Conservation (phyloP, 2,888 invertebrate species). For the Petrophora chlorosata region DNA sequence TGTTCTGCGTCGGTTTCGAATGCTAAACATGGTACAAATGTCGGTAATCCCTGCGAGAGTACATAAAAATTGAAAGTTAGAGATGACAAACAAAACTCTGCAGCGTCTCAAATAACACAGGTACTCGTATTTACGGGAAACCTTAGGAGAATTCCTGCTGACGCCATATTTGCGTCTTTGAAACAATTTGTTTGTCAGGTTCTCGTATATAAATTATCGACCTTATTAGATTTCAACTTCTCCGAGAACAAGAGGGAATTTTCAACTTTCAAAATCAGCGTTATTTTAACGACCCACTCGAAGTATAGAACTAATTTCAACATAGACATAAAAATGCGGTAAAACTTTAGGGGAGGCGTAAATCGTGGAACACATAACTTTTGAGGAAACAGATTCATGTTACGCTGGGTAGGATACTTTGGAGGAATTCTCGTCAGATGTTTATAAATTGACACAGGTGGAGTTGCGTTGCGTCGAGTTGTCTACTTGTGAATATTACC, state of each 20-base stretch:
- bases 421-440: constrained; percentile 13
- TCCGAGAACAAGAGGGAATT: constrained; percentile 9
- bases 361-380: constrained; percentile 48
- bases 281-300: constrained; percentile 31
- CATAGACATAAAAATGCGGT: constrained; percentile 47
- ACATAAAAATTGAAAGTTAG: constrained; percentile 25
- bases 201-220: constrained; percentile 30
- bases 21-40: constrained; percentile 20
- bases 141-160: constrained; percentile 24
- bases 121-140: constrained; percentile 15
- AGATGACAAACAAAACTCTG: constrained; percentile 25
- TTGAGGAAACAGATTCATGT: constrained; percentile 32
- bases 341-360: constrained; percentile 38
- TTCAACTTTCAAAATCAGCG: constrained; percentile 8
- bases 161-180: constrained; percentile 18
- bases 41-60: constrained; percentile 11
- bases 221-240: constrained; percentile 38
- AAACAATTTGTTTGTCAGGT: constrained; percentile 31
- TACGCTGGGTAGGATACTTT: constrained; percentile 21
- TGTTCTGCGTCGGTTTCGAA: constrained; percentile 9
- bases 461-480: too few species aligned
- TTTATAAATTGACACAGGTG: constrained; percentile 26
- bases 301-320: constrained; percentile 45
- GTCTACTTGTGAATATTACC: too few species aligned
- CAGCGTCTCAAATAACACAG: constrained; percentile 27